Evolutionary conservation across 2,113 vertebrate genomes (phyloP).

Genomic region (Upupa epops): DNA sequence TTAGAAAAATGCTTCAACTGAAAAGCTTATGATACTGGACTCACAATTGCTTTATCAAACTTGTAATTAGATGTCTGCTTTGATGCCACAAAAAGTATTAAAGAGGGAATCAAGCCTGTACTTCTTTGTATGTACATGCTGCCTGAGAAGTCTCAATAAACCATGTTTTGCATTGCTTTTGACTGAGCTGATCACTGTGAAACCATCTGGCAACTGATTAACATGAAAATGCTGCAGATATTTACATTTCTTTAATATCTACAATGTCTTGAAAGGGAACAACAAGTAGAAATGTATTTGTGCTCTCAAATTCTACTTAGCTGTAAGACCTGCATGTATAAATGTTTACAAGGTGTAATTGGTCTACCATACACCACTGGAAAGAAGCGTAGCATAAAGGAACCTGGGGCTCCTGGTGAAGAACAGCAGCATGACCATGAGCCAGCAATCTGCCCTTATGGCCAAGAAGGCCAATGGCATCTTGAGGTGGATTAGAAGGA

Average conservation of each 20-base stretch:
- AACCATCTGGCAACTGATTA: background rate
- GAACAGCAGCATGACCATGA: too few relatives aligned
- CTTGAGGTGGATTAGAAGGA: too few relatives aligned
- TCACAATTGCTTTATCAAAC: background rate
- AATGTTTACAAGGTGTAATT: background rate
- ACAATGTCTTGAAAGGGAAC: background rate
- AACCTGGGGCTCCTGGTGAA: too few relatives aligned
- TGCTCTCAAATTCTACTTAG: background rate
- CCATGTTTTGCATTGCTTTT: background rate
- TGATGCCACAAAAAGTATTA: background rate
- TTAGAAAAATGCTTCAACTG: background rate
- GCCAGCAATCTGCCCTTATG: too few relatives aligned
- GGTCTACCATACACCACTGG: background rate
- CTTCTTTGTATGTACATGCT: background rate
- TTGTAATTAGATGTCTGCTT: background rate
- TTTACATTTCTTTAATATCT: background rate
- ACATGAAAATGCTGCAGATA: background rate
- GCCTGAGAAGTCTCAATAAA: background rate
- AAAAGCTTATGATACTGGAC: background rate
- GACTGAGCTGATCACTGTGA: background rate
- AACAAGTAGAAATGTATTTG: background rate
- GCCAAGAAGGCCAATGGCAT: too few relatives aligned
- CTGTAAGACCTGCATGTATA: background rate
- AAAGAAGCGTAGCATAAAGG: too few relatives aligned
- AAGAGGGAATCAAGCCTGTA: background rate